Evolutionary conservation across 2,888 invertebrate genomes (phyloP), one percentile per base, ranked within the genome.

Genomic region (Harpagoxenus sublaevis): DNA sequence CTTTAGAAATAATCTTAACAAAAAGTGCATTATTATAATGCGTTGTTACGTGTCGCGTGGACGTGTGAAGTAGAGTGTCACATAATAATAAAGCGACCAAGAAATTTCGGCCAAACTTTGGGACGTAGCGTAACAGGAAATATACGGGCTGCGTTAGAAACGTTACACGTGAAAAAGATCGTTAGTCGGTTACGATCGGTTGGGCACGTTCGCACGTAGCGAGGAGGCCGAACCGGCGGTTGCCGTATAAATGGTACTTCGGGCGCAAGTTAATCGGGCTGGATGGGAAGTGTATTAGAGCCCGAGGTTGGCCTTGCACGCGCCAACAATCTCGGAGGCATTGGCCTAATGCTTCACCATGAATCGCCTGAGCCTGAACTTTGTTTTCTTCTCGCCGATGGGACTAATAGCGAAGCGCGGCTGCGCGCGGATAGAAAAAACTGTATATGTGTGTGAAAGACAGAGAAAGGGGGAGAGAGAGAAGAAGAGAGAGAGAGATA

Each of bases 241-340:
- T 60, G 66, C 73, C 77, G 55, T 86, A 86, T 86, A 86, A 85
- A 85, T 81, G 83, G 62, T 60, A 83, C 84, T 75, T 45, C 62
- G 71, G 77, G 53, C 82, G 68, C 75, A 78, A 82, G 63, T 86
- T 81, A 74, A 86, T 89, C 87, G 86, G 83, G 66, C 77, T 75
- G 62, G 83, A 84, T 78, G 81, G 55, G 63, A 84, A 84, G 68
- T 73, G 31, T 70, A 74, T 83, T 74, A 60, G 48, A 81, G 45
- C 39, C 42, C 39, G 62, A 57, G 70, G 60, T 86, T 91, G 91
- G 87, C 93, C 92, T 93, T 94, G 92, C 93, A 93, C 90, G 92
- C 88, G 90, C 89, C 88, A 74, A 83, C 86, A 84, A 85, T 87
- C 87, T 73, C 87, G 84, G 85, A 92, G 92, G 91, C 94, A 93